These are phyloP conservation scores for Dermochelys coriacea DNA, from an alignment of 2,797 vertebrate genomes.

Conservation along the genomic window DNA sequence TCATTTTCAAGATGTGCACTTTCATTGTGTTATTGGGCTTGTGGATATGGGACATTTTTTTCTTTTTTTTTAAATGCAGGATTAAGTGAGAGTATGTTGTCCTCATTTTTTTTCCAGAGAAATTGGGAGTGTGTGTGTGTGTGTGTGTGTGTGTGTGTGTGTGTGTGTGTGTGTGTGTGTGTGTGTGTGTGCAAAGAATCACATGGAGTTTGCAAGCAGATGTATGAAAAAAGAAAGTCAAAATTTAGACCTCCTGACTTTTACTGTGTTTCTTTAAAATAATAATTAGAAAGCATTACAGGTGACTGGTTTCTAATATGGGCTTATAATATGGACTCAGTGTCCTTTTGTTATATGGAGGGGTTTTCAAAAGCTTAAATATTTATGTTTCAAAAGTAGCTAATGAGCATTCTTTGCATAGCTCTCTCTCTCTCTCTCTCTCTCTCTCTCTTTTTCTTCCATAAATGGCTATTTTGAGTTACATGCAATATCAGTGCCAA, in stretches of 20 bases:
- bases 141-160: too few species aligned
- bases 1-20: not conserved
- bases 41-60: not conserved
- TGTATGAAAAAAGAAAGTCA: accelerated
- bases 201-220: not conserved
- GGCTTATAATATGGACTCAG: not conserved
- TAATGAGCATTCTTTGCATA: not conserved
- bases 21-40: not conserved
- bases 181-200: accelerated
- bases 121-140: too few species aligned
- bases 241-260: not conserved
- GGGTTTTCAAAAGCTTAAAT: not conserved
- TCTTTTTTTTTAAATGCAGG: not conserved
- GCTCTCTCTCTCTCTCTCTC: not conserved
- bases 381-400: not conserved
- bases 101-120: not conserved
- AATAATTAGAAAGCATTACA: not conserved
- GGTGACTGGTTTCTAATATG: not conserved
- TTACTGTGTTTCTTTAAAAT: not conserved
- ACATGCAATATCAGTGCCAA: not conserved
- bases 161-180: too few species aligned
- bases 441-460: not conserved
- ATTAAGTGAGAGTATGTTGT: not conserved
- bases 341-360: not conserved
- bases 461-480: not conserved